These are phyloP conservation scores for Bradypodion pumilum DNA, from an alignment of 2,797 vertebrate species.

Conservation along the genomic window DNA sequence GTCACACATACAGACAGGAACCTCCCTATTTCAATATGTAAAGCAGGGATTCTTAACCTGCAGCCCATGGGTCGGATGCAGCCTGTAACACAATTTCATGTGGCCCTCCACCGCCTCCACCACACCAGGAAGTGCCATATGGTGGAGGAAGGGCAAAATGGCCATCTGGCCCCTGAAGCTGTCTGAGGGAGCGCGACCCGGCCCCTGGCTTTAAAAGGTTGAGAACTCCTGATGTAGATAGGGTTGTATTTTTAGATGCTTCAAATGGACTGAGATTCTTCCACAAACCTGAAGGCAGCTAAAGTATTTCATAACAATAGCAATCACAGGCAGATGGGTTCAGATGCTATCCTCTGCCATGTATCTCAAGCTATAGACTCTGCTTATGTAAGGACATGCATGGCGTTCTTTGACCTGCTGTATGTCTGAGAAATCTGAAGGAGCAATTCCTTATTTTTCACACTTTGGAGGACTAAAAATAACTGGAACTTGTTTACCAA, in stretches of 20 bases:
- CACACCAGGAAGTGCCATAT: too few relatives aligned
- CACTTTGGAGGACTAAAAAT: neutral
- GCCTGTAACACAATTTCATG: too few relatives aligned
- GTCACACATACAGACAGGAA: neutral
- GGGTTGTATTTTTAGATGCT: neutral
- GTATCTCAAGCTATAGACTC: neutral
- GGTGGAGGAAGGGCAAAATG: too few relatives aligned
- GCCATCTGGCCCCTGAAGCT: too few relatives aligned
- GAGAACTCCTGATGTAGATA: too few relatives aligned
- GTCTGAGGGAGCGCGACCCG: too few relatives aligned
- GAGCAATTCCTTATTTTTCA: neutral
- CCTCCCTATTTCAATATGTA: neutral
- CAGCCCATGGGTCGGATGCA: too few relatives aligned
- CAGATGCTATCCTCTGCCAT: neutral
- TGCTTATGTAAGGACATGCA: neutral
- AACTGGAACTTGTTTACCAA: too few relatives aligned
- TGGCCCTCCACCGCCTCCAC: too few relatives aligned
- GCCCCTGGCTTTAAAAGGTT: too few relatives aligned
- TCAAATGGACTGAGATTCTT: neutral
- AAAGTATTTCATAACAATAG: neutral
- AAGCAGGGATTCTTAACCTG: too few relatives aligned
- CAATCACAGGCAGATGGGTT: neutral
- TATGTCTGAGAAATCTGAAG: neutral
- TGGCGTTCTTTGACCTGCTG: neutral
- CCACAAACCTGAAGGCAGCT: accelerated